Conservation (phyloP, 2,888 invertebrate species). For the Oeneis ivallda region DNA sequence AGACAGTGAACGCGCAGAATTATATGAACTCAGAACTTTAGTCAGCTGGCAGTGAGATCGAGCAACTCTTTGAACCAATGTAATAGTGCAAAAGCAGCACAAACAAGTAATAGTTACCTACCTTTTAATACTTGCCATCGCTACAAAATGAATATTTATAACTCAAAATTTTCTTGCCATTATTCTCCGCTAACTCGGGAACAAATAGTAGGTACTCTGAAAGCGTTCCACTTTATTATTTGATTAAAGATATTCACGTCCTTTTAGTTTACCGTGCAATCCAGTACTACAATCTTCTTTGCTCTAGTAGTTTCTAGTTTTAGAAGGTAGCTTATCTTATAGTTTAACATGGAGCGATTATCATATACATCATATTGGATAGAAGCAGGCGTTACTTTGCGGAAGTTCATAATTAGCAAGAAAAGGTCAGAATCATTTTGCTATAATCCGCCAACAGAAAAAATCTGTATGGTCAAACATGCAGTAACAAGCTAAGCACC, state of each 20-base stretch:
- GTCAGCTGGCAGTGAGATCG: too few species aligned
- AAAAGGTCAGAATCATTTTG: too few species aligned
- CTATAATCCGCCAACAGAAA: too few species aligned
- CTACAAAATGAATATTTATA: slow-evolving; percentile 34
- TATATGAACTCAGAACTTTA: too few species aligned
- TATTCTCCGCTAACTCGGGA: slow-evolving; percentile 33
- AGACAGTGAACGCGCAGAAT: too few species aligned
- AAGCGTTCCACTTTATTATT: slow-evolving; percentile 31
- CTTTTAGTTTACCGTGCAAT: slow-evolving; percentile 26
- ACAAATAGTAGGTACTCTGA: slow-evolving; percentile 34
- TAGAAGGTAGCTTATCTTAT: neutral
- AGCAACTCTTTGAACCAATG: neutral
- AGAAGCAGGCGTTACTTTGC: too few species aligned
- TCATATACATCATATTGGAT: too few species aligned
- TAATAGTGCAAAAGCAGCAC: slow-evolving; percentile 11
- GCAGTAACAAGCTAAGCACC: too few species aligned
- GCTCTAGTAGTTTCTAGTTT: neutral
- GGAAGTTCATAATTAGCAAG: too few species aligned
- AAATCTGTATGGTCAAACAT: too few species aligned
- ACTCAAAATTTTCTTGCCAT: slow-evolving; percentile 30
- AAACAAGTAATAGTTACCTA: slow-evolving; percentile 30
- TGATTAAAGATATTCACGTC: slow-evolving; percentile 33
- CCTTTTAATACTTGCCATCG: slow-evolving; percentile 34
- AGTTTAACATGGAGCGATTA: too few species aligned
- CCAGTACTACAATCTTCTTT: neutral